Evolutionary conservation across 2,797 vertebrate genomes (phyloP), one percentile per base, ranked within the genome.

Genomic region (Manis javanica): DNA sequence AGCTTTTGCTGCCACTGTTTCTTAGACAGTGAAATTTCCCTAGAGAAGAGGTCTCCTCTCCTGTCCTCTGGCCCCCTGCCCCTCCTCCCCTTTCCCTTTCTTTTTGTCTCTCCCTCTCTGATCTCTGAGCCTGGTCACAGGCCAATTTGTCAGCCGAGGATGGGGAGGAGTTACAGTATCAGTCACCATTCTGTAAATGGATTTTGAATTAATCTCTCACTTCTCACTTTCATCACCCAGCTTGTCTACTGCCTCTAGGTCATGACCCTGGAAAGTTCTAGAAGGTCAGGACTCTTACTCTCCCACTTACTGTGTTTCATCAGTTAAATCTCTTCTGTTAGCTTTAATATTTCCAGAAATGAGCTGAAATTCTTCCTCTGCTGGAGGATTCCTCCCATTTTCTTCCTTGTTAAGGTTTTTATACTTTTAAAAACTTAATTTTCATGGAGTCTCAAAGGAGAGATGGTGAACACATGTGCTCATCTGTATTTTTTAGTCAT

Each of bases 341-440:
- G 42, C 34, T 72, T 78, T 55, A 42, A 86, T 23, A 51, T 96
- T 79, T 71, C 59, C 14, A 46, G 69, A 84, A 78, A 66, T 55
- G 64, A 64, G 31, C 75, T 94, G 68, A 59, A 59, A 84, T 59
- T 91, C 90, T 95, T 75, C 81, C 31, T 85, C 75, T 92, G 49
- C 61, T 46, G 63, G 88, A 88, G 34, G 82, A 63, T 0, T 2
- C 11, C 23, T 90, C 59, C 7, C 13, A 31, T 81, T 79, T 89
- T 86, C 53, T 74, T 95, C 39, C 31, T 66, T 75, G 39, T 55
- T 84, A 66, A 75, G 53, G 24, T 4, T 77, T 46, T 82, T 31
- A 15, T 86, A 83, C 12, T 14, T 94, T 88, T 61, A n/a, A 89
- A 95, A 66, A 68, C 63, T 86, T 88, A 51, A 15, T 59, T 88